A percentile compares a stretch with the other conserved stretches of the same genome.
Conservation (phyloP, 2,888 invertebrate genomes). For the Lomographa bimaculata region DNA sequence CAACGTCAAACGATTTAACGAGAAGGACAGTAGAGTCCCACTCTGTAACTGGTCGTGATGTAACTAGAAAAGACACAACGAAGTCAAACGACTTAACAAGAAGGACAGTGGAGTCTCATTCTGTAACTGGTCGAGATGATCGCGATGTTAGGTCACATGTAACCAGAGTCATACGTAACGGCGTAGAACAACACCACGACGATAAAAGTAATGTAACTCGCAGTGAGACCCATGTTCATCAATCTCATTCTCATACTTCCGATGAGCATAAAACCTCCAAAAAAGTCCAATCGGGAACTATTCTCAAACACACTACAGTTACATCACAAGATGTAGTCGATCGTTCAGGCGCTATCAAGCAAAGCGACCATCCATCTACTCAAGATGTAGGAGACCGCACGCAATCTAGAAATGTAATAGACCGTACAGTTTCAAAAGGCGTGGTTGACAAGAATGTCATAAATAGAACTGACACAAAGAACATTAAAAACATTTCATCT, state of each 20-base stretch:
- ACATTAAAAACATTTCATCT: slow-evolving; percentile 53
- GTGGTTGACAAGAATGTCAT: slow-evolving; percentile 48
- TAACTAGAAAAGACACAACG: slow-evolving; percentile 32
- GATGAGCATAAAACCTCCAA: slow-evolving; percentile 41
- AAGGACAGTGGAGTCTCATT: slow-evolving; percentile 31
- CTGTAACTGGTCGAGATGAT: slow-evolving; percentile 42
- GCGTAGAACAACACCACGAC: slow-evolving; percentile 42
- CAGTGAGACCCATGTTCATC: slow-evolving; percentile 46
- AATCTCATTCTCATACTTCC: slow-evolving; percentile 43
- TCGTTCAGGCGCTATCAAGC: slow-evolving; percentile 25
- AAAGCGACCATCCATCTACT: slow-evolving; percentile 13
- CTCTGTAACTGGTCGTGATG: slow-evolving; percentile 41
- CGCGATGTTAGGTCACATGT: slow-evolving; percentile 44
- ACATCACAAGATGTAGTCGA: slow-evolving; percentile 45
- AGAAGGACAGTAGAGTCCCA: slow-evolving; percentile 32
- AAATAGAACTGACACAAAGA: slow-evolving; percentile 58
- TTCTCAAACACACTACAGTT: slow-evolving; percentile 41
- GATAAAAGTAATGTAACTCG: slow-evolving; percentile 43
- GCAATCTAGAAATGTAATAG: slow-evolving; percentile 41
- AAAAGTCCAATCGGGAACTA: slow-evolving; percentile 44
- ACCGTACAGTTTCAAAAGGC: slow-evolving; percentile 49
- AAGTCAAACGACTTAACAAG: slow-evolving; percentile 40
- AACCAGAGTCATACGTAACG: slow-evolving; percentile 37
- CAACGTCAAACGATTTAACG: slow-evolving; percentile 39
- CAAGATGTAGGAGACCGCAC: slow-evolving; percentile 21